phyloP scores from a whole-genome alignment of 2,888 invertebrate genomes.

The Mesoligia furuncula region DNA sequence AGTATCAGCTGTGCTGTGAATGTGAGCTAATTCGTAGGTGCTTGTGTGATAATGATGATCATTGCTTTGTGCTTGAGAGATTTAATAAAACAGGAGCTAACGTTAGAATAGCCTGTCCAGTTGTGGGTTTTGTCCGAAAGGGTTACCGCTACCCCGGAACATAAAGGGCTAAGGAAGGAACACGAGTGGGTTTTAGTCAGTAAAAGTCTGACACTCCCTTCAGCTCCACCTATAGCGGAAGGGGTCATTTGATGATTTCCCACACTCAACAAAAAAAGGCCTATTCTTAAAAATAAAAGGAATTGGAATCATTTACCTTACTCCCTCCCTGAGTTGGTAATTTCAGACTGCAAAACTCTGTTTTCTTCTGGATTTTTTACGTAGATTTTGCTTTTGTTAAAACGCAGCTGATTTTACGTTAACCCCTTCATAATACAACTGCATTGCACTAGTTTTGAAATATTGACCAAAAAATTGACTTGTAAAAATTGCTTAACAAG shows the following conservation, averaged over 20 bases:
- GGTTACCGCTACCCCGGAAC: too few species aligned
- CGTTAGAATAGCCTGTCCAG: neutral
- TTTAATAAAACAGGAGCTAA: conserved; percentile 9
- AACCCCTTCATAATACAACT: neutral
- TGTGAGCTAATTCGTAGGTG: neutral
- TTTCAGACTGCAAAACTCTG: neutral
- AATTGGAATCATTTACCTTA: neutral
- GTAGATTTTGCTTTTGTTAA: neutral
- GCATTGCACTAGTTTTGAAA: neutral
- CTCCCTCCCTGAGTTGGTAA: neutral
- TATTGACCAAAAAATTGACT: neutral
- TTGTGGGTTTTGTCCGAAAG: too few species aligned
- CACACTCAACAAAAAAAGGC: too few species aligned
- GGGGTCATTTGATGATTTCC: too few species aligned
- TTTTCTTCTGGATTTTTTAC: neutral
- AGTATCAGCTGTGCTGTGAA: conserved; percentile 31
- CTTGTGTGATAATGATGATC: neutral
- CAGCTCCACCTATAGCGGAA: too few species aligned
- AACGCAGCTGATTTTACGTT: neutral
- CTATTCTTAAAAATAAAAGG: neutral
- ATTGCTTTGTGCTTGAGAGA: neutral
- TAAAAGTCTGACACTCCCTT: too few species aligned
- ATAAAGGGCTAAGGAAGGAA: too few species aligned
- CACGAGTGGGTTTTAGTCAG: too few species aligned
- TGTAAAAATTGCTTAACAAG: neutral